These are phyloP conservation scores for Caenorhabditis sulstoni DNA, from an alignment of 2,888 invertebrate genomes.

Conservation along the genomic window DNA sequence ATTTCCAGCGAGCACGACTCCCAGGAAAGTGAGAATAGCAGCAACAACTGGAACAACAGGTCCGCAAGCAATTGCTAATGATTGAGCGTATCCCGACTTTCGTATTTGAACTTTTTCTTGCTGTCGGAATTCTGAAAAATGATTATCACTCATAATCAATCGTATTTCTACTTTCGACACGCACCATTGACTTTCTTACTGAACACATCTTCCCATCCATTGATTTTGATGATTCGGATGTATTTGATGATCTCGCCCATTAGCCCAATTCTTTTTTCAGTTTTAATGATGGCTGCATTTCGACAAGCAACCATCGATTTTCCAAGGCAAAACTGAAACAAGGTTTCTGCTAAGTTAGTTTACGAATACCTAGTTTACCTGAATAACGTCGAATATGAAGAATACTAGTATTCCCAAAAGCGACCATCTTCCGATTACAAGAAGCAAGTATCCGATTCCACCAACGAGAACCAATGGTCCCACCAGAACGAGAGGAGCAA, in stretches of 20 bases:
- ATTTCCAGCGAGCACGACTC: slow-evolving; percentile 83
- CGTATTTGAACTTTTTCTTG: slow-evolving; percentile 83
- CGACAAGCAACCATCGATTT: slow-evolving; percentile 79
- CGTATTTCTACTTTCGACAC: background rate
- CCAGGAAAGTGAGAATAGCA: slow-evolving; percentile 84
- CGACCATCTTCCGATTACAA: slow-evolving; percentile 82
- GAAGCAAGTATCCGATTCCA: slow-evolving; percentile 80
- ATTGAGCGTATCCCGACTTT: slow-evolving; percentile 84
- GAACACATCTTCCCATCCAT: slow-evolving; percentile 85
- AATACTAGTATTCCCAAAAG: slow-evolving; percentile 81
- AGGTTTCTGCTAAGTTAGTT: background rate
- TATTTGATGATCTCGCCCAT: slow-evolving; percentile 84
- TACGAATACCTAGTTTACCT: slow-evolving; percentile 79
- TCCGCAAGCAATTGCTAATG: slow-evolving; percentile 84
- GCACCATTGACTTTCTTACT: slow-evolving; percentile 81
- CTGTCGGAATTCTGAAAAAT: slow-evolving; percentile 83
- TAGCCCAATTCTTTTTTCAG: slow-evolving; percentile 76
- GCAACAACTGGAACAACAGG: slow-evolving; percentile 85
- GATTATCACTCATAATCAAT: too few species aligned
- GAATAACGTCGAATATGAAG: slow-evolving; percentile 81
- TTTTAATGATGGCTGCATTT: slow-evolving; percentile 76
- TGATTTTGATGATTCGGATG: slow-evolving; percentile 85
- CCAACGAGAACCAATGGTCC: slow-evolving; percentile 81
- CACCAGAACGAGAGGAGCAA: slow-evolving; percentile 81
- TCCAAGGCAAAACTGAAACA: slow-evolving; percentile 75